These are phyloP conservation scores for Meloe dianella DNA, from an alignment of 2,888 invertebrate species.

Conservation along the genomic window DNA sequence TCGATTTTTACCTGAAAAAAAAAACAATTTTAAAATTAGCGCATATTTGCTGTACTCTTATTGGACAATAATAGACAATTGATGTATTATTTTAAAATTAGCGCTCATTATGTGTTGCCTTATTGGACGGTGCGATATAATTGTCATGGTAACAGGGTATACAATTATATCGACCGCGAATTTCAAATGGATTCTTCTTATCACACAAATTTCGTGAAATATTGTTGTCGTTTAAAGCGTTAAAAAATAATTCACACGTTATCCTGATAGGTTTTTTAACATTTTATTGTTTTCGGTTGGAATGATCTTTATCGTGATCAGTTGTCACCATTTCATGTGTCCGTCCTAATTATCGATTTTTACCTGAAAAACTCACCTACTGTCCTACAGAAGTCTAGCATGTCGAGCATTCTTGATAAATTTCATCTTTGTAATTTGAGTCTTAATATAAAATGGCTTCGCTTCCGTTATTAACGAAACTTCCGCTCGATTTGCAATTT, in stretches of 20 bases:
- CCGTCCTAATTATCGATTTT: neutral
- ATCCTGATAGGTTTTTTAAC: neutral
- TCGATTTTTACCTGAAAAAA: neutral
- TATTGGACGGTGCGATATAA: neutral
- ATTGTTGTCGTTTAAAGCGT: no score
- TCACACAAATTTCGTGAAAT: no score
- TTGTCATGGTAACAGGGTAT: no score
- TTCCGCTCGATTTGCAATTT: slow-evolving; percentile 9
- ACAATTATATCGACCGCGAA: no score
- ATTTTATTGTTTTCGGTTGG: neutral
- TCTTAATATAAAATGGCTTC: slow-evolving; percentile 8
- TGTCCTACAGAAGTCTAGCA: neutral
- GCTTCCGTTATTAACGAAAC: slow-evolving; percentile 1
- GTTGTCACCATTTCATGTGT: slow-evolving; percentile 2
- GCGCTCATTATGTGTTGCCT: neutral
- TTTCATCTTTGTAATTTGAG: neutral
- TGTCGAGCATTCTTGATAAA: neutral
- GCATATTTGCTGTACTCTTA: neutral
- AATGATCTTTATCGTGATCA: neutral
- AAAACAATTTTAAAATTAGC: neutral
- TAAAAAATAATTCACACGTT: slow-evolving; percentile 12
- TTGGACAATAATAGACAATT: neutral
- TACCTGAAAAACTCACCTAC: neutral
- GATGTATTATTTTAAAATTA: neutral
- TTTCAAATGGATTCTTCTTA: no score